Base-by-base conservation (phyloP, 2,888 invertebrate species). In the Eupithecia pulchellata region DNA sequence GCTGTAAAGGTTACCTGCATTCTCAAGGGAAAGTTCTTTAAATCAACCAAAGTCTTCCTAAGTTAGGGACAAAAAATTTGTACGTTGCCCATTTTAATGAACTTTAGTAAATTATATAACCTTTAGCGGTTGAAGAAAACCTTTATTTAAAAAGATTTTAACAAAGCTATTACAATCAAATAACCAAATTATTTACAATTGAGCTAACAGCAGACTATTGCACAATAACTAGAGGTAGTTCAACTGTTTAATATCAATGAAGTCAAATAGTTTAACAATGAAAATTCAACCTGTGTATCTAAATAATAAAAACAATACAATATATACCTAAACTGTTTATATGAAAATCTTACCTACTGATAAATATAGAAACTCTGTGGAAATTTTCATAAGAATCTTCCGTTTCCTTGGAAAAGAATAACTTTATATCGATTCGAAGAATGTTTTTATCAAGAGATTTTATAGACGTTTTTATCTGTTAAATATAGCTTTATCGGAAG, bases 1-100 rank as follows among this genome's bases (percentile, higher is more conserved):
- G 73, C 69, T 64, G 69, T 55, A 36, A 58, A 55, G 68, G 66
- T 64, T 55, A 57, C 57, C 17, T 57, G 57, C 30, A 25, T 65
- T 66, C 63, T 25, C 64, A 66, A 30, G 34, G 61, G 63, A 55
- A 58, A 63, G 32, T 42, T 27, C 27, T 62, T 58, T 13, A 14
- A 66, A 66, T 60, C 25, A 47, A 20, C 29, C 29, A 11, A 63
- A 42, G 1, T 20, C n/a, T 47, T 39, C 39, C 6, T 20, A 47
- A 47, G 20, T 0, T 42, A 39, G 42, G 20, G 3, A 47, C 20
- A 47, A 47, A 20, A 47, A 9, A 6, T 9, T 4, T 4, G 9
- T 8, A 20, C 20, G 20, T 9, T 20, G 5, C 9, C 42, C 1
- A 9, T 47, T 42, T n/a, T 39, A 42, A 8, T 42, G n/a, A 47